These are phyloP conservation scores for Halesus radiatus DNA, from an alignment of 1,140 invertebrate genomes.

Conservation along the genomic window DNA sequence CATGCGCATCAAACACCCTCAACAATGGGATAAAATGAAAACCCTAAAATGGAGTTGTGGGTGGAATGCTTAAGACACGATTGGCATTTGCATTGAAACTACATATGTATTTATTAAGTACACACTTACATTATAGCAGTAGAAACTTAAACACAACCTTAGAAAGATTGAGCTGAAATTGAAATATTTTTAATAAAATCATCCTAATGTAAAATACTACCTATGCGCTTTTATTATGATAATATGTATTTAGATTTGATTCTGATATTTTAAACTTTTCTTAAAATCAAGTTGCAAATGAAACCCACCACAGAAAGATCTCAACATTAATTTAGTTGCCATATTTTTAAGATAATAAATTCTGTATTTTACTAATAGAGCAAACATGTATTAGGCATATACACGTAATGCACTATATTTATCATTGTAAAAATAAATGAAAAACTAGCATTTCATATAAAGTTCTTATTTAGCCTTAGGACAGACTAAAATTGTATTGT, in stretches of 20 bases:
- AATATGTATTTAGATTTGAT: constrained; percentile 17
- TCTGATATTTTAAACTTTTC: background rate
- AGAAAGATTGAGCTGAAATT: too few relatives aligned
- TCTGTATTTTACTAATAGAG: background rate
- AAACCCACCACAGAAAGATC: constrained; percentile 38
- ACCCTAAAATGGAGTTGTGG: constrained; percentile 81
- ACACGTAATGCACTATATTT: constrained; percentile 10
- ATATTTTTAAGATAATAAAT: background rate
- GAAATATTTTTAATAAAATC: too few relatives aligned
- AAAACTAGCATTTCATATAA: constrained; percentile 5
- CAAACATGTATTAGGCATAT: background rate
- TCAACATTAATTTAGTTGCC: constrained; percentile 17
- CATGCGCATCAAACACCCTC: constrained; percentile 84
- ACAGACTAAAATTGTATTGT: constrained; percentile 23
- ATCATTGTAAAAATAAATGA: background rate
- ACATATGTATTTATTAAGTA: too few relatives aligned
- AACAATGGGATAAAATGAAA: constrained; percentile 86
- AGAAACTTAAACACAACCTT: too few relatives aligned
- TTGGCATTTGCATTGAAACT: background rate
- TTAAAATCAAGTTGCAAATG: background rate
- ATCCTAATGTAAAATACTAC: background rate
- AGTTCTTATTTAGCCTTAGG: background rate
- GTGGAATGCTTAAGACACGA: constrained; percentile 59
- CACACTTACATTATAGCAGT: too few relatives aligned
- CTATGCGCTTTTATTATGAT: constrained; percentile 23